These are phyloP conservation scores for Poicephalus gulielmi DNA, from an alignment of 2,113 vertebrate species.

Conservation along the genomic window DNA sequence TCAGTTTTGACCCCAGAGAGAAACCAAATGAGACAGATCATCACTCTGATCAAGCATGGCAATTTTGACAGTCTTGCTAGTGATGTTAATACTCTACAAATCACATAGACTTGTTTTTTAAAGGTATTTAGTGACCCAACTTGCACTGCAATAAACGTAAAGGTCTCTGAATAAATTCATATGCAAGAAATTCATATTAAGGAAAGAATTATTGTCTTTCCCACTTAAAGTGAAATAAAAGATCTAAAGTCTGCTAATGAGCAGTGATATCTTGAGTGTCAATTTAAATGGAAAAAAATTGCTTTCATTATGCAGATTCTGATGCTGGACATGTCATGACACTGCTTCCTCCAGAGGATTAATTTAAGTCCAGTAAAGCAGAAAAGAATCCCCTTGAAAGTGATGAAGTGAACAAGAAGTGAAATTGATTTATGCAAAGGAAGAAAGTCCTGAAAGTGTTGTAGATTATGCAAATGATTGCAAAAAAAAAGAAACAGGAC, in stretches of 20 bases:
- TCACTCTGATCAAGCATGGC: not conserved
- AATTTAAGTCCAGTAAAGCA: constrained; percentile 71
- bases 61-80: not conserved
- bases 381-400: constrained; percentile 56
- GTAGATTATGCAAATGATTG: constrained; percentile 69
- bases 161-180: not conserved
- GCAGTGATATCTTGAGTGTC: constrained; percentile 46
- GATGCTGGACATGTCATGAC: constrained; percentile 48
- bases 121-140: not conserved
- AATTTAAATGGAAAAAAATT: constrained; percentile 64
- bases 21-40: not conserved
- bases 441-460: constrained; percentile 60
- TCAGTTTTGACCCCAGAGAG: constrained; percentile 10
- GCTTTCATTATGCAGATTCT: constrained; percentile 65
- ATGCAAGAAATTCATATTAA: not conserved
- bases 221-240: constrained; percentile 37
- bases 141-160: not conserved
- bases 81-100: not conserved
- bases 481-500: not conserved
- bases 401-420: constrained; percentile 66
- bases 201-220: constrained; percentile 30
- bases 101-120: not conserved
- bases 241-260: constrained; percentile 66
- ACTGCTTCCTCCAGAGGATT: constrained; percentile 66
- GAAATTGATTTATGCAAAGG: constrained; percentile 75